A percentile compares a stretch with the other conserved stretches of the same genome.
Evolutionary conservation across 1,140 invertebrate species (phyloP).

Genomic region (Anastatus disparis): DNA sequence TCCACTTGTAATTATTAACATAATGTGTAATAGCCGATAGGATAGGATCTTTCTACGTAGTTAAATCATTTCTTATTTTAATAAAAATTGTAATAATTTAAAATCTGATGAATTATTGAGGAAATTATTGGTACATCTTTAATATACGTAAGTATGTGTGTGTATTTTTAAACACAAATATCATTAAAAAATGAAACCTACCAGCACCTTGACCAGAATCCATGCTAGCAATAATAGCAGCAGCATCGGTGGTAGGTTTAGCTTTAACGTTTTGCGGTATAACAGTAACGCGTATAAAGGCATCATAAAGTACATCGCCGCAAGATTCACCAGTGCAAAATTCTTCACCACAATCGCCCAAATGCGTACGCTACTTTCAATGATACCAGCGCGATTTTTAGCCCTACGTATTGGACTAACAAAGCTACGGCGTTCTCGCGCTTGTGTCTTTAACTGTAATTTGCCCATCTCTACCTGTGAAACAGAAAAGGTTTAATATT

Average conservation of each 20-base stretch:
- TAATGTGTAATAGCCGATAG: too few species aligned
- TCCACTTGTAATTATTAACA: too few species aligned
- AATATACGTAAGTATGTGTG: constrained; percentile 39
- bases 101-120: too few species aligned
- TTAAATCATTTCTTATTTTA: too few species aligned
- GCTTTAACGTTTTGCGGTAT: constrained; percentile 48
- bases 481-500: too few species aligned
- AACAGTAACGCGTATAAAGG: constrained; percentile 56
- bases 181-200: neutral
- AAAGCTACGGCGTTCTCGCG: constrained; percentile 73
- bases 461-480: constrained; percentile 86
- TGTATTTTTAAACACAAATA: neutral
- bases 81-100: too few species aligned
- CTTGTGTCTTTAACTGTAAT: constrained; percentile 75
- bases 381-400: constrained; percentile 82
- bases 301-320: constrained; percentile 67
- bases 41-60: too few species aligned
- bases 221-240: constrained; percentile 60
- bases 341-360: constrained; percentile 87
- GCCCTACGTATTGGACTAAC: constrained; percentile 74
- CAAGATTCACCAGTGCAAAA: constrained; percentile 78
- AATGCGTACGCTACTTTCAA: constrained; percentile 78
- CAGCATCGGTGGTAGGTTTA: constrained; percentile 54
- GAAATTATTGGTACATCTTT: too few species aligned
- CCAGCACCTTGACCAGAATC: constrained; percentile 34